Base-by-base conservation (phyloP, 2,888 invertebrate species). In the Nemoura dubitans region DNA sequence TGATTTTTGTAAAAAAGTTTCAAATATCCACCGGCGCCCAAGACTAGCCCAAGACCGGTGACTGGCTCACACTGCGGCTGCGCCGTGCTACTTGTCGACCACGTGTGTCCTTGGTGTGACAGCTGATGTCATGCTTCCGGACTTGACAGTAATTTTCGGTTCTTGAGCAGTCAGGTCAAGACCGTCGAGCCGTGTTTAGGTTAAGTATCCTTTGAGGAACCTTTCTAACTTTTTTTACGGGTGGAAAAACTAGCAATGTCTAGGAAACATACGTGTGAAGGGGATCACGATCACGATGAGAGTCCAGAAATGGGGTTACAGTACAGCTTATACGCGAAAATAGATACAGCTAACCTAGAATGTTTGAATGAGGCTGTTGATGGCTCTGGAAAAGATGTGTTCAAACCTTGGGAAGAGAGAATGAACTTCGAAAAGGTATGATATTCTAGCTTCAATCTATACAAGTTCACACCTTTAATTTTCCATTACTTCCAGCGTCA, bases 361-460 rank as follows among this genome's bases (percentile, higher is more conserved):
- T 98, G 98, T 91, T 92, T 99, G 43, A 99, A 99, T 91, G 99
- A 99, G 92, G 93, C 93, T 84, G 92, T 93, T 5, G 98, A 98
- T 89, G 97, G 96, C 30, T 96, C 97, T 16, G 99, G 98, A 26
- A 97, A 95, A 92, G 93, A 93, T 30, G 95, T 99, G 2, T 99
- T 99, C 90, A 98, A 98, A 91, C 93, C 98, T 0, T 98, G 98
- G 96, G 97, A 98, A 89, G 94, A 96, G 88, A 93, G 98, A 89
- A 92, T 97, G 88, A 95, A 97, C 91, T 94, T 93, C 88, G 94
- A 94, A 88, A 93, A 95, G 91, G 98, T 98, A 92, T 88, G 86
- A 42, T 25, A 85, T 7, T 30, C 30, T n/a, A 43, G 43, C n/a
- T 85, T 10, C 1, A 85, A 59, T n/a, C 91, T 92, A 90, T 86